A percentile compares a stretch with the other conserved stretches of the same genome.
phyloP scores from a whole-genome alignment of 2,113 vertebrate species.

The Syngnathus floridae region DNA sequence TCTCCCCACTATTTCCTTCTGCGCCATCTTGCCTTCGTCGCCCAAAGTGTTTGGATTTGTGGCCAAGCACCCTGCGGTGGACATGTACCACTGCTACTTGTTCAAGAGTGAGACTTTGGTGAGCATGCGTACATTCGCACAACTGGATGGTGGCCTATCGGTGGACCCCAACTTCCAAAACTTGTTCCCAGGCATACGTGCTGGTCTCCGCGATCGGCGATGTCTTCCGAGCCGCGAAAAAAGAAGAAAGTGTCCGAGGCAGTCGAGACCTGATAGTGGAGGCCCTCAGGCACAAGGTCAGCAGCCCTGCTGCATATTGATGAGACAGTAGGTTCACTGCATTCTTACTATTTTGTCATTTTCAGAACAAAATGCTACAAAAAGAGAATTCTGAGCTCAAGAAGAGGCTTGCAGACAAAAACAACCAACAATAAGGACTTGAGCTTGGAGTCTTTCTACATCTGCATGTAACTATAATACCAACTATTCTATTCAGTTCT shows the following conservation, averaged over 20 bases:
- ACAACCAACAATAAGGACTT: background rate
- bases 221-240: slow-evolving; percentile 45
- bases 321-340: background rate
- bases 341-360: background rate
- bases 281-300: slow-evolving; percentile 70
- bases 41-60: slow-evolving; percentile 69
- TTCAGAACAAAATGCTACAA: slow-evolving; percentile 69
- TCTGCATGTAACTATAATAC: background rate
- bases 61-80: slow-evolving; percentile 57
- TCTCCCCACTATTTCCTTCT: slow-evolving; percentile 66
- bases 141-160: background rate
- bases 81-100: slow-evolving; percentile 68
- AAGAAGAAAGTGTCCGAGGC: slow-evolving; percentile 25
- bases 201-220: slow-evolving; percentile 68
- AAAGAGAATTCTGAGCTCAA: slow-evolving; percentile 65
- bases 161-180: background rate
- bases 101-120: slow-evolving; percentile 70
- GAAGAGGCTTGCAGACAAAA: slow-evolving; percentile 39
- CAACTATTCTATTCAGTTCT: background rate
- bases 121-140: slow-evolving; percentile 35
- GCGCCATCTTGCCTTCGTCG: slow-evolving; percentile 57
- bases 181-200: slow-evolving; percentile 56
- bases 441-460: background rate
- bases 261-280: slow-evolving; percentile 70
- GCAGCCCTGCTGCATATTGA: background rate